These are phyloP conservation scores for Thunnus maccoyii DNA, from an alignment of 2,113 vertebrate species.

Conservation along the genomic window DNA sequence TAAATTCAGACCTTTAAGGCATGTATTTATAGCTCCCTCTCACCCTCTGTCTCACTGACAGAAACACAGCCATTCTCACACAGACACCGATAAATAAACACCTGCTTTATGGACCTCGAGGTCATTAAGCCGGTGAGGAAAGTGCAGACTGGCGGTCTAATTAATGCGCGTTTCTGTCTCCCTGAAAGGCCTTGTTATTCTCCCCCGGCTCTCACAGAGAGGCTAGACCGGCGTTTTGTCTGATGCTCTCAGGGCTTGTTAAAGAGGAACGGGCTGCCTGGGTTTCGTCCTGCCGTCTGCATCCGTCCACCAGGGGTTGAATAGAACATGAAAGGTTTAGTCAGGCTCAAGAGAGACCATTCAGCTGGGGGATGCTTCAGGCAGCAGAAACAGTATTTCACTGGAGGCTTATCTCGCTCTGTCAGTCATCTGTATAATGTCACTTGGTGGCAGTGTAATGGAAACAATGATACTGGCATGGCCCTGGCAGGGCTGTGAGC, in stretches of 20 bases:
- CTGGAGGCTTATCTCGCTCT: slow-evolving; percentile 42
- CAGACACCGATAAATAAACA: slow-evolving; percentile 48
- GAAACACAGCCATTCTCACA: slow-evolving; percentile 24
- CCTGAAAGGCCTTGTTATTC: slow-evolving; percentile 68
- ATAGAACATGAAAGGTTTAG: slow-evolving; percentile 57
- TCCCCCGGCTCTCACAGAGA: slow-evolving; percentile 33
- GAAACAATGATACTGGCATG: slow-evolving; percentile 42
- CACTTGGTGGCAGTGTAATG: slow-evolving; percentile 50
- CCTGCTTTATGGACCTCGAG: slow-evolving; percentile 50
- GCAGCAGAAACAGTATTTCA: slow-evolving; percentile 30
- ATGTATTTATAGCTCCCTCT: slow-evolving; percentile 24
- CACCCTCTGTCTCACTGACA: slow-evolving; percentile 10
- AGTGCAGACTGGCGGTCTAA: slow-evolving; percentile 59
- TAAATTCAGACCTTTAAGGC: slow-evolving; percentile 26
- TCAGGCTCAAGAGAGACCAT: slow-evolving; percentile 38
- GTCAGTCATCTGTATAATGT: slow-evolving; percentile 53
- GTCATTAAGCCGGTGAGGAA: slow-evolving; percentile 63
- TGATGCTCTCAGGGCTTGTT: slow-evolving; percentile 58
- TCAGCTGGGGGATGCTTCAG: slow-evolving; percentile 41
- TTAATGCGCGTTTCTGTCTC: slow-evolving; percentile 53
- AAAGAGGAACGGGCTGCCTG: slow-evolving; percentile 47
- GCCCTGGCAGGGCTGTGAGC: slow-evolving; percentile 13
- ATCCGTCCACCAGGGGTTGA: slow-evolving; percentile 44
- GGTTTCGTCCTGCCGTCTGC: slow-evolving; percentile 31
- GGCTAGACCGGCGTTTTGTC: slow-evolving; percentile 47